Evolutionary conservation across 2,113 vertebrate genomes (phyloP), one percentile per base, ranked within the genome.

Genomic region (Zosterops lateralis): DNA sequence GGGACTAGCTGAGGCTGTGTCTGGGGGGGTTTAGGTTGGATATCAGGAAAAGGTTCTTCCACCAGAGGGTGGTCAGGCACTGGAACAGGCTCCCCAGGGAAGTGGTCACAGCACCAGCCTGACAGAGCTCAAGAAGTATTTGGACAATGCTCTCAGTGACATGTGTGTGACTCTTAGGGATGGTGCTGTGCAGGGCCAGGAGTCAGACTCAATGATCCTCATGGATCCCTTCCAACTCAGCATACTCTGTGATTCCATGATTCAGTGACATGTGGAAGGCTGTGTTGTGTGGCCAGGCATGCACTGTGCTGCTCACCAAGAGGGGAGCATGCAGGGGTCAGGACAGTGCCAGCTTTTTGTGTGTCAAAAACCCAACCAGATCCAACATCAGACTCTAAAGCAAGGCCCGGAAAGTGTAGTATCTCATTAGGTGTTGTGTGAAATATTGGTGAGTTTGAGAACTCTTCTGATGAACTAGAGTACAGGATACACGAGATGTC

Each of bases 291-390:
- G 31, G 24, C 44, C 2, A 5, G 47, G 19, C 18, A 16, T 5
- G 3, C 11, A 19, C 10, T 24, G 17, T 8, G 1, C 44, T 40
- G 57, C 26, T 90, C 1, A 0, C 14, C 25, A 17, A 18, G 68
- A 71, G 44, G 36, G 34, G 47, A 50, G 54, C 15, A 6, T 19
- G 6, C 31, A 54, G 29, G 53, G 31, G n/a, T 47, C 38, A 61
- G 89, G 77, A 10, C 19, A 14, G 17, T 6, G 11, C 38, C 48
- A 40, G 25, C 14, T 29, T 56, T 18, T 31, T 1, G 0, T n/a
- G 24, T 12, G 2, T 42, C 32, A 57, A 62, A 75, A n/a, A 18
- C 18, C 9, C 14, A 28, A 15, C 17, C 31, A 58, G 12, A n/a
- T 20, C 32, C 54, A 56, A 31, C 26, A 51, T 29, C 67, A 11